Base-by-base conservation (phyloP, 2,888 invertebrate species). In the Papilio gigon region DNA sequence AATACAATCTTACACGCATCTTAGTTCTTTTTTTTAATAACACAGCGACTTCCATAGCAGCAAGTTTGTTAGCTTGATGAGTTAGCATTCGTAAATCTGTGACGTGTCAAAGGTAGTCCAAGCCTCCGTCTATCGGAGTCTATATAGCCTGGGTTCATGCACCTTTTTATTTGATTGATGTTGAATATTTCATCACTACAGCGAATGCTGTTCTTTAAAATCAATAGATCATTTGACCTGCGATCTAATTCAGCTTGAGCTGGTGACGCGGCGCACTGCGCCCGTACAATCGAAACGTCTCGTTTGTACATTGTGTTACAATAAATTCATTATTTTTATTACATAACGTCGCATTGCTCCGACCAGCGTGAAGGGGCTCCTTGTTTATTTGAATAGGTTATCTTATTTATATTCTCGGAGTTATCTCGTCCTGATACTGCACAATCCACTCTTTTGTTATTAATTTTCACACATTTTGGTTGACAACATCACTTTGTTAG, bases 371-470 rank as follows among this genome's bases (percentile, higher is more conserved):
- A 62, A 44, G 11, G 56, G 17, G 20, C 27, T 42, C 33, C 12
- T 65, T 69, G 65, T 65, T 61, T 56, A 56, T 30, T 25, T 56
- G 53, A 56, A 62, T 61, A 56, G 25, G 40, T 61, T 65, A 65
- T 65, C 60, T 35, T 65, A 33, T 56, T 56, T 56, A 17, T 30
- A 30, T 53, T 27, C 22, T 61, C 33, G n/a, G 40, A 8, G 50
- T 56, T 69, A 69, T 69, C 65, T 44, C 30, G 14, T 40, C 20
- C 22, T 22, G 68, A 68, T 58, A 64, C n/a, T 14, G 20, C 63
- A 75, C 70, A 75, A 71, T 72, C 66, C 64, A 33, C 59, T 44
- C 56, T 70, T 58, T 71, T 76, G 74, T 74, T 59, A 37, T 12
- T 9, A 17, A 59, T 27, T 53, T 60, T 56, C 47, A 50, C 71